Conservation (phyloP, 2,797 vertebrate species). For the Sylvilagus floridanus region DNA sequence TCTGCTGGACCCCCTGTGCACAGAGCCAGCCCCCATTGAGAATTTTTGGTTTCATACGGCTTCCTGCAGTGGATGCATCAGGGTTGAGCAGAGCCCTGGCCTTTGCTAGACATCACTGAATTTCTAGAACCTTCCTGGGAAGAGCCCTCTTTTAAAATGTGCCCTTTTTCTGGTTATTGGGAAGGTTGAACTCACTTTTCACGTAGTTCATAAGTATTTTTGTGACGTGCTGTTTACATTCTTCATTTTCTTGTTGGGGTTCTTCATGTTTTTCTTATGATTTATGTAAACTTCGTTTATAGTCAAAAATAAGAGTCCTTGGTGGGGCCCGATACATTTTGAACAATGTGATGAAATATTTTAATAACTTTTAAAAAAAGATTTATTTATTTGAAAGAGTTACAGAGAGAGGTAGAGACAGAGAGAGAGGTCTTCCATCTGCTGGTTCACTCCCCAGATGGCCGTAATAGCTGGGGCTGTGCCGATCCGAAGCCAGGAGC, state of each 20-base stretch:
- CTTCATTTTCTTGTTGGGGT: slow-evolving; percentile 11
- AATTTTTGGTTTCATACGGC: background rate
- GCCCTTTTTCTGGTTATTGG: background rate
- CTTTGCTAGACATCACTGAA: background rate
- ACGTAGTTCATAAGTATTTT: background rate
- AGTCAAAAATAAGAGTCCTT: background rate
- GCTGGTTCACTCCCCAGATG: too few species aligned
- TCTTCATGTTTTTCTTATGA: slow-evolving; percentile 47
- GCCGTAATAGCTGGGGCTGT: too few species aligned
- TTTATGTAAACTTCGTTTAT: background rate
- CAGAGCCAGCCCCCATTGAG: background rate
- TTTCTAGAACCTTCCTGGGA: slow-evolving; percentile 18
- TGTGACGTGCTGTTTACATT: background rate
- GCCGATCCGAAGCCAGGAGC: too few species aligned
- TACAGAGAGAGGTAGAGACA: too few species aligned
- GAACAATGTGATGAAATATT: background rate
- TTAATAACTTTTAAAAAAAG: background rate
- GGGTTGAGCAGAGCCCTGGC: background rate
- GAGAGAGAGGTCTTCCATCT: too few species aligned
- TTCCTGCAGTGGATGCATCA: background rate
- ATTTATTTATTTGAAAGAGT: too few species aligned
- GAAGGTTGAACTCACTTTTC: background rate
- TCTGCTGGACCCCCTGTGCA: too few species aligned
- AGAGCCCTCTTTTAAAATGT: background rate
- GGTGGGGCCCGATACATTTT: background rate